These are phyloP conservation scores for Myripristis jacobus DNA, from an alignment of 2,797 vertebrate species.

Conservation along the genomic window DNA sequence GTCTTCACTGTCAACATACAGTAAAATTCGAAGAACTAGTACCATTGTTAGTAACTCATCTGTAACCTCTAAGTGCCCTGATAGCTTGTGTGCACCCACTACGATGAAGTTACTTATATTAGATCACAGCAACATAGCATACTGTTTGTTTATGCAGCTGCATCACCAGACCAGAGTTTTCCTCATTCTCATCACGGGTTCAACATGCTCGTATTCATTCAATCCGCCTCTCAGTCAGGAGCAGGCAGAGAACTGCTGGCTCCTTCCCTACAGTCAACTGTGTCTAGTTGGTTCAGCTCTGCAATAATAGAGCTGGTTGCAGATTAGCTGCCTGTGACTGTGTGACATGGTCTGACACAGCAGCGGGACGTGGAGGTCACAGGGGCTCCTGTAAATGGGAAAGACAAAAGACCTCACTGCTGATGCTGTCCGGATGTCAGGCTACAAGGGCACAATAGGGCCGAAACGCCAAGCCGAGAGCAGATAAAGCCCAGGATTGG, in stretches of 20 bases:
- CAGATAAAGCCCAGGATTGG: constrained; percentile 71
- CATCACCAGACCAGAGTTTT: constrained; percentile 43
- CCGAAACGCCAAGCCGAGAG: constrained; percentile 56
- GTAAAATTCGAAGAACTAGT: not conserved
- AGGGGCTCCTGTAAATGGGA: constrained; percentile 68
- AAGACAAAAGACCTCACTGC: constrained; percentile 68
- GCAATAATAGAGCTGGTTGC: constrained; percentile 49
- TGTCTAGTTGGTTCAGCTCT: constrained; percentile 52
- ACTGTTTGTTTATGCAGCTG: constrained; percentile 22
- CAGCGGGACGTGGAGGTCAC: constrained; percentile 70
- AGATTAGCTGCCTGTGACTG: constrained; percentile 62
- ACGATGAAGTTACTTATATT: constrained; percentile 11
- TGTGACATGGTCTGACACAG: constrained; percentile 73
- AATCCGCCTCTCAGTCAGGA: constrained; percentile 27
- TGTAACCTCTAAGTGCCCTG: not conserved
- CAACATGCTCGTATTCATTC: constrained; percentile 40
- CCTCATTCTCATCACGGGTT: constrained; percentile 38
- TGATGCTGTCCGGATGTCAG: constrained; percentile 76
- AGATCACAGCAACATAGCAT: constrained; percentile 30
- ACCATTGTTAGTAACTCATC: not conserved
- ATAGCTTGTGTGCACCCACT: not conserved
- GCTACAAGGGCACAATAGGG: constrained; percentile 71
- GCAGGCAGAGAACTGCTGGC: constrained; percentile 49
- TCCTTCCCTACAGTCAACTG: constrained; percentile 55
- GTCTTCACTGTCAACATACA: not conserved